Evolutionary conservation across 2,113 vertebrate species (phyloP).

Genomic region (Romanogobio albipinnatus): DNA sequence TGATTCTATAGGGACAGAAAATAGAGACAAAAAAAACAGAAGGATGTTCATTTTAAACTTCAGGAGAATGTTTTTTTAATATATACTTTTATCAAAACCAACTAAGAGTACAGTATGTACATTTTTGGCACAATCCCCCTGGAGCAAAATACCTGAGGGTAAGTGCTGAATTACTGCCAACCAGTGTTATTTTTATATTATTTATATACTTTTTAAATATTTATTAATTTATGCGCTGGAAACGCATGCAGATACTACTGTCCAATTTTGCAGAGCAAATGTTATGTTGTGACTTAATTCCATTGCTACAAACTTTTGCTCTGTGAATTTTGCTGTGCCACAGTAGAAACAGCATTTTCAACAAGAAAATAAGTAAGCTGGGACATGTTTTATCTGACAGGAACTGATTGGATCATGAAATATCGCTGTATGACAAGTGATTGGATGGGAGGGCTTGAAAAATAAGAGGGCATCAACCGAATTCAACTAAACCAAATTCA

Average conservation of each 20-base stretch:
- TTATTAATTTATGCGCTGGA: not conserved
- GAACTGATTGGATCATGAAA: not conserved
- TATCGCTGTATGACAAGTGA: not conserved
- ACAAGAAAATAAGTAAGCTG: not conserved
- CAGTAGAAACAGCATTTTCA: not conserved
- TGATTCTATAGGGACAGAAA: conserved; percentile 75
- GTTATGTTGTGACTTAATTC: too few relatives aligned
- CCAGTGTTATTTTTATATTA: too few relatives aligned
- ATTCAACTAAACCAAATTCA: too few relatives aligned
- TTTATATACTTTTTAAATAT: too few relatives aligned
- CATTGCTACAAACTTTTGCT: not conserved
- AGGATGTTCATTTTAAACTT: not conserved
- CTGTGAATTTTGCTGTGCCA: not conserved
- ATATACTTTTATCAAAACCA: too few relatives aligned
- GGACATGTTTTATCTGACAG: not conserved
- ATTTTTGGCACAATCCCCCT: not conserved
- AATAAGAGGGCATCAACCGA: not conserved
- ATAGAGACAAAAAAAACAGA: not conserved
- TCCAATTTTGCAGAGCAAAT: not conserved
- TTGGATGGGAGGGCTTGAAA: not conserved
- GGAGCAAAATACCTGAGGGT: too few relatives aligned
- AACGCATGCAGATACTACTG: not conserved
- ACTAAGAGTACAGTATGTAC: not conserved
- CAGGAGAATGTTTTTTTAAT: not conserved
- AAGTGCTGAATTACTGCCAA: too few relatives aligned